Evolutionary conservation across 2,113 vertebrate species (phyloP).

Genomic region (Struthio camelus): DNA sequence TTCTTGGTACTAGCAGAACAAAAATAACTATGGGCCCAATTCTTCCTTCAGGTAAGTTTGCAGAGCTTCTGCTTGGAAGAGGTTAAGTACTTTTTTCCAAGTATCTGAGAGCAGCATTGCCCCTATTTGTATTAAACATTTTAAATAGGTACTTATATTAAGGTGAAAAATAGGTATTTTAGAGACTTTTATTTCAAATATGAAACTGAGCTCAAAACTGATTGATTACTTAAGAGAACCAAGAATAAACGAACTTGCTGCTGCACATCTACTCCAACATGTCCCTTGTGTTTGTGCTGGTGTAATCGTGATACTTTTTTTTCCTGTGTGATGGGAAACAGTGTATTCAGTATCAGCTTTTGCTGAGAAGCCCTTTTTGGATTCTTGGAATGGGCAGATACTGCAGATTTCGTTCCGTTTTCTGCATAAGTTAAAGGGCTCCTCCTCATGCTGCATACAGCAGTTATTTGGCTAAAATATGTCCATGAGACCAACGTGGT

Average conservation of each 20-base stretch:
- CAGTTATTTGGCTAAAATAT: conserved; percentile 12
- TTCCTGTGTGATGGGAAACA: background rate
- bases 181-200: background rate
- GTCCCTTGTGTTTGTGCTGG: background rate
- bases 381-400: background rate
- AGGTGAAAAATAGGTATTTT: background rate
- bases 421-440: background rate
- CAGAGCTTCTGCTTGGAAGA: background rate
- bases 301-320: background rate
- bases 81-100: background rate
- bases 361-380: background rate
- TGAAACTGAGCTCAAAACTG: background rate
- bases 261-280: background rate
- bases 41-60: background rate
- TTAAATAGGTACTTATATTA: background rate
- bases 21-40: background rate
- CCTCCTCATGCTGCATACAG: background rate
- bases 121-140: background rate
- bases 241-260: background rate
- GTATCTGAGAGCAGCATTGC: background rate
- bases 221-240: background rate
- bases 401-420: background rate
- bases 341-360: background rate
- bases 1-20: background rate
- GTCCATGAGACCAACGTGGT: background rate